Conservation (phyloP, 2,888 invertebrate genomes). For the Petrophora chlorosata region DNA sequence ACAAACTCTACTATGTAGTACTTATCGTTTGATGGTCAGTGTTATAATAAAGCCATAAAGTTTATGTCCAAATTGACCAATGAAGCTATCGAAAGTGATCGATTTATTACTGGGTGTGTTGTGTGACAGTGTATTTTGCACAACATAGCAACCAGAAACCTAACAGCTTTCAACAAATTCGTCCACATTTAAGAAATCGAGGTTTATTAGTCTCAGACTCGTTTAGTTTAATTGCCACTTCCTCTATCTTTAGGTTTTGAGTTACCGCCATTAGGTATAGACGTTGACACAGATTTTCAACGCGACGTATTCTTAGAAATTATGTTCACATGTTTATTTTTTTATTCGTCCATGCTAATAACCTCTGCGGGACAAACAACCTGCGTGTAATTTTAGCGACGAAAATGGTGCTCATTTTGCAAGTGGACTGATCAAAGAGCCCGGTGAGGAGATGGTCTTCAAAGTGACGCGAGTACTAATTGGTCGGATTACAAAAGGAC, state of each 20-base stretch:
- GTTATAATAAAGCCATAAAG: constrained; percentile 17
- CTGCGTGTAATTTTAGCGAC: constrained; percentile 61
- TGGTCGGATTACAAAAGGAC: constrained; percentile 66
- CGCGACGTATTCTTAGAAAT: constrained; percentile 60
- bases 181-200: constrained; percentile 44
- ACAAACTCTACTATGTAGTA: not conserved
- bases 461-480: constrained; percentile 71
- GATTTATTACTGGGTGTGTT: constrained; percentile 31
- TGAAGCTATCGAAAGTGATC: constrained; percentile 26
- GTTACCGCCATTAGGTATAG: constrained; percentile 55
- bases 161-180: constrained; percentile 37
- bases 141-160: constrained; percentile 30
- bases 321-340: constrained; percentile 39
- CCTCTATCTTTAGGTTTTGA: constrained; percentile 57
- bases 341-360: constrained; percentile 60
- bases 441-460: constrained; percentile 53
- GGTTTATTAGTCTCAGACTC: constrained; percentile 56
- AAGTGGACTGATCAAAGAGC: constrained; percentile 68
- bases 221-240: constrained; percentile 62
- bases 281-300: constrained; percentile 62
- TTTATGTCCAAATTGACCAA: constrained; percentile 13
- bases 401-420: constrained; percentile 69
- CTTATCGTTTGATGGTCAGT: constrained; percentile 16
- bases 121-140: constrained; percentile 20
- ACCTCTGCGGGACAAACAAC: constrained; percentile 59